Evolutionary conservation across 2,888 invertebrate genomes (phyloP).

Genomic region (Pimpla rufipes): DNA sequence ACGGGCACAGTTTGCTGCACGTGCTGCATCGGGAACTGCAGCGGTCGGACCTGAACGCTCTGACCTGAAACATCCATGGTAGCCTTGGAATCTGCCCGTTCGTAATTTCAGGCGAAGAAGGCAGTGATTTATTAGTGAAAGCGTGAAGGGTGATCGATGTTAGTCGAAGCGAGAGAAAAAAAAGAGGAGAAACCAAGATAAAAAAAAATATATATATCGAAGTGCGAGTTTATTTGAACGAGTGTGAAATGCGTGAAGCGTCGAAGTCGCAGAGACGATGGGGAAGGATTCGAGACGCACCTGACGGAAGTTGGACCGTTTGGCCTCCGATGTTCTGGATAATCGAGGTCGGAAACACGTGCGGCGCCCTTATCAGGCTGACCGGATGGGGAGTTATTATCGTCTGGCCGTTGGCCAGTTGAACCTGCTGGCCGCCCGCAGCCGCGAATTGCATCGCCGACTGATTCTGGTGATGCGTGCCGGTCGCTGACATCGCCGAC

Average conservation of each 20-base stretch:
- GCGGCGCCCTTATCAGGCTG: conserved; percentile 90
- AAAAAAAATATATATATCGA: not conserved
- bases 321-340: conserved; percentile 90
- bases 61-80: conserved; percentile 87
- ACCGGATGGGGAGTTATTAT: conserved; percentile 85
- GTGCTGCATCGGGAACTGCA: conserved; percentile 90
- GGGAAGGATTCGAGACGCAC: conserved; percentile 75
- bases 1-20: conserved; percentile 93
- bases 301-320: conserved; percentile 90
- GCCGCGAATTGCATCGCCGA: conserved; percentile 84
- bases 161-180: conserved; percentile 24
- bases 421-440: conserved; percentile 84
- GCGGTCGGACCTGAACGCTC: conserved; percentile 90
- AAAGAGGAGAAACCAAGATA: not conserved
- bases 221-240: not conserved
- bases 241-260: not conserved
- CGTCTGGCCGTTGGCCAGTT: conserved; percentile 85
- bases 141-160: conserved; percentile 59
- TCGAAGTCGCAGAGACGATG: not conserved
- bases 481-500: conserved; percentile 87
- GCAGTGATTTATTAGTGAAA: conserved; percentile 70
- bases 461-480: conserved; percentile 85
- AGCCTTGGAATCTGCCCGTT: conserved; percentile 77
- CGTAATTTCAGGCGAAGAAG: conserved; percentile 69
- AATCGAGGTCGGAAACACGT: conserved; percentile 89